phyloP scores from a whole-genome alignment of 2,888 invertebrate species.

The Ferdinandea cuprea region DNA sequence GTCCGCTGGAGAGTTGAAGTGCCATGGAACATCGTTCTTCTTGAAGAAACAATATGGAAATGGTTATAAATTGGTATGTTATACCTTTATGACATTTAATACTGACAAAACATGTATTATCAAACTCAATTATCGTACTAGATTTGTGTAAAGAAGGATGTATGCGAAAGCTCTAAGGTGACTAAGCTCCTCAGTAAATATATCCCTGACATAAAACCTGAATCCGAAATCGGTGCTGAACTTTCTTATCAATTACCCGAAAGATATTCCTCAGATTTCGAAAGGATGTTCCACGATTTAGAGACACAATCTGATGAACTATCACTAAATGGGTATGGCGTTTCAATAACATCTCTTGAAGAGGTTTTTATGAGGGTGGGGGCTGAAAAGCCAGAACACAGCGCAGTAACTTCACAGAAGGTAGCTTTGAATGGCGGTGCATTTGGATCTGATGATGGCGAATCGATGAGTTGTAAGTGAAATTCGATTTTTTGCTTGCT shows the following conservation, averaged over 20 bases:
- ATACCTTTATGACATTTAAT: no score
- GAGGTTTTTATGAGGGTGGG: conserved; percentile 92
- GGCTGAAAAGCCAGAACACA: conserved; percentile 80
- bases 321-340: conserved; percentile 90
- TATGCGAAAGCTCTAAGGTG: conserved; percentile 84
- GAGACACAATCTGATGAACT: conserved; percentile 86
- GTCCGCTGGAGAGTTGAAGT: conserved; percentile 91
- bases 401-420: background rate
- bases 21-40: conserved; percentile 91
- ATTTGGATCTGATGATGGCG: conserved; percentile 75
- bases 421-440: conserved; percentile 77
- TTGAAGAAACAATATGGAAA: conserved; percentile 93
- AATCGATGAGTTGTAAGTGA: conserved; percentile 79
- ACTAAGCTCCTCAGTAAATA: conserved; percentile 86
- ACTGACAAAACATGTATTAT: no score
- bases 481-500: background rate
- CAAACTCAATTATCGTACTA: conserved; percentile 46
- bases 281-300: conserved; percentile 87
- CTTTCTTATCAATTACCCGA: conserved; percentile 88
- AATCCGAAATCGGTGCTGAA: conserved; percentile 90
- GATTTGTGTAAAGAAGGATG: conserved; percentile 84
- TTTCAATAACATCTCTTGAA: conserved; percentile 93
- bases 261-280: conserved; percentile 86
- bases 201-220: conserved; percentile 87
- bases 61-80: conserved; percentile 89